Evolutionary conservation across 2,888 invertebrate species (phyloP).

Genomic region (Cheilosia variabilis): DNA sequence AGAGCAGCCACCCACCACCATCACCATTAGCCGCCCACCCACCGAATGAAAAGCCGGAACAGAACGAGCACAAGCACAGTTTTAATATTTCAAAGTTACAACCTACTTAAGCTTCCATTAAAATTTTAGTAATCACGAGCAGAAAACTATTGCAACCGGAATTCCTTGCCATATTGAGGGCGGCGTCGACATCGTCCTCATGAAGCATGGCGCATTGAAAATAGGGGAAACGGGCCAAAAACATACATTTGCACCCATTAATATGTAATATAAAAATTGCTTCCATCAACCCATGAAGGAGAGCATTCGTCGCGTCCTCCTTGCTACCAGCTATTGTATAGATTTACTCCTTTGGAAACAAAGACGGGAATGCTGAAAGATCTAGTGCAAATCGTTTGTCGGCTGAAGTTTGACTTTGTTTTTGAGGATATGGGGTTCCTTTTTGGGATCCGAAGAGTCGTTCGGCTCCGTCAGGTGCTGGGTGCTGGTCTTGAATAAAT

Average conservation of each 20-base stretch:
- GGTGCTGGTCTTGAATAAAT: slow-evolving; percentile 42
- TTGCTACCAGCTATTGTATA: not conserved
- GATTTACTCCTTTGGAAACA: not conserved
- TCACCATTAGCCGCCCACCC: no score
- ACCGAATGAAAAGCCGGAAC: not conserved
- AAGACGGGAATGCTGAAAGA: not conserved
- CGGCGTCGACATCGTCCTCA: not conserved
- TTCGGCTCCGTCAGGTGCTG: not conserved
- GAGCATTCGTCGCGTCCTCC: not conserved
- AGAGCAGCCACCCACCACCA: not conserved
- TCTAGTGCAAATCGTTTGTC: not conserved
- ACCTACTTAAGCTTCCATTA: slow-evolving; percentile 68
- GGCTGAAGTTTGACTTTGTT: not conserved
- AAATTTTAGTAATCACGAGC: slow-evolving; percentile 66
- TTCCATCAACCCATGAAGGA: slow-evolving; percentile 25
- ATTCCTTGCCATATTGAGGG: not conserved
- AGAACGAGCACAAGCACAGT: slow-evolving; percentile 15
- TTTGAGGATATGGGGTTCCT: not conserved
- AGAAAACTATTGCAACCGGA: slow-evolving; percentile 36
- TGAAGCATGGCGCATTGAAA: slow-evolving; percentile 13
- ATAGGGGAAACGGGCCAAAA: slow-evolving; percentile 15
- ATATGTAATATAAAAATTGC: slow-evolving; percentile 65
- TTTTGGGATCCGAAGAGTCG: not conserved
- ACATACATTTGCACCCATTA: slow-evolving; percentile 58
- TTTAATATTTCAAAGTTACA: slow-evolving; percentile 61